Conservation (phyloP, 37 sponge, comb jelly and placozoan species). For the Diacarnus erythraeanus region DNA sequence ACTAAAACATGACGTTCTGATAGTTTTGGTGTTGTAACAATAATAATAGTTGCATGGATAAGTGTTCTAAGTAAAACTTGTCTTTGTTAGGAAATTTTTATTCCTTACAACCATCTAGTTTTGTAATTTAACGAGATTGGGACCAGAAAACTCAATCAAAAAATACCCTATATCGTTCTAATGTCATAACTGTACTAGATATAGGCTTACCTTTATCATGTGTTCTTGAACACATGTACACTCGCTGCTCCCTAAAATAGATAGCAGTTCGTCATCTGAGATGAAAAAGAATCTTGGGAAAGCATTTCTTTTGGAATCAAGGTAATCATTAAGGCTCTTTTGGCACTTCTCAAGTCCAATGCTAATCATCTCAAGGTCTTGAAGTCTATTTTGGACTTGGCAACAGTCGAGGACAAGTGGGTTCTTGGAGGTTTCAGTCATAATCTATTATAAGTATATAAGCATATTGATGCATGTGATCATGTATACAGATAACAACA, state of each 20-base stretch:
- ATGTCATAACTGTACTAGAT: background rate
- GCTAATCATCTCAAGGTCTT: slow-evolving; percentile 89
- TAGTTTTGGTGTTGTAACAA: too few species aligned
- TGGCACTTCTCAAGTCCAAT: slow-evolving; percentile 93
- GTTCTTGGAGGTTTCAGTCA: slow-evolving; percentile 95
- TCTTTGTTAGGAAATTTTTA: too few species aligned
- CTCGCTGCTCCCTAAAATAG: slow-evolving; percentile 95
- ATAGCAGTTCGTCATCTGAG: slow-evolving; percentile 97
- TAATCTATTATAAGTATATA: slow-evolving; percentile 58
- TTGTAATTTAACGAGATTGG: too few species aligned
- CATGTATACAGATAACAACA: background rate
- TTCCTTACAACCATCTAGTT: too few species aligned
- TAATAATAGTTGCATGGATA: too few species aligned
- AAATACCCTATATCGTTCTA: too few species aligned
- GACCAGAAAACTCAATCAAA: too few species aligned
- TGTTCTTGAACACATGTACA: slow-evolving; percentile 99
- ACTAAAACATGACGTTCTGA: too few species aligned
- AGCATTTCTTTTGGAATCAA: slow-evolving; percentile 99
- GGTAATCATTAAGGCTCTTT: slow-evolving; percentile 98
- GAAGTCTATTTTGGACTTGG: slow-evolving; percentile 84
- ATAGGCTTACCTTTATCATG: slow-evolving; percentile 91
- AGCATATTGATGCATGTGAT: background rate
- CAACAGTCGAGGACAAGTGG: slow-evolving; percentile 90
- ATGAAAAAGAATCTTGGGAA: slow-evolving; percentile 99
- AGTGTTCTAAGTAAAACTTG: too few species aligned